Evolutionary conservation across 2,797 vertebrate species (phyloP), one percentile per base, ranked within the genome.

Genomic region (Catharus ustulatus): DNA sequence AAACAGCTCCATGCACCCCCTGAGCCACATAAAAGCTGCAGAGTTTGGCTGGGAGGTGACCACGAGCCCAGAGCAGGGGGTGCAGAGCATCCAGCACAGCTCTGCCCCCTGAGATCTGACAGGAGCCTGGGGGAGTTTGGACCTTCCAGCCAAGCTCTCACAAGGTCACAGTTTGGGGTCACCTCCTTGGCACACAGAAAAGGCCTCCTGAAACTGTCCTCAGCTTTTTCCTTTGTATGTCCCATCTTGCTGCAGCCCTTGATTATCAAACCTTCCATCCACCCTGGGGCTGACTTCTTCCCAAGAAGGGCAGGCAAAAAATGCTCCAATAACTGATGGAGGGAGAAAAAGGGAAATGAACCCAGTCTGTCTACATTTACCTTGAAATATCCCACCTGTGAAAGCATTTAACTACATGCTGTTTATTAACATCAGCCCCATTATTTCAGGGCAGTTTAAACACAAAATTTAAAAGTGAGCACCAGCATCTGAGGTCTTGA

Each of bases 321-420:
- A 45, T 36, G 26, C 7, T 61, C 16, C 34, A 45, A 0, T 6
- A 40, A 21, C 48, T 17, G 19, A 15, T 10, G 22, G 32, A 76
- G 26, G 30, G 8, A 11, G 14, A 3, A 19, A 27, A 75, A 36
- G 38, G 59, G 84, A 71, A 82, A 84, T 3, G 2, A 63, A 54
- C 59, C 13, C 51, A 6, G 3, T 49, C 68, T 32, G 27, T 54
- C 57, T 15, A 0, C 27, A 11, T 40, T 74, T 0, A 1, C 61
- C 76, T 72, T 22, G 61, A 85, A 83, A 57, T 27, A 46, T 58
- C 78, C 72, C 68, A 68, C 54, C 89, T 12, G 0, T 27, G 78
- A 38, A 68, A 89, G 48, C n/a, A 1, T 57, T 90, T 62, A 67
- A 36, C 46, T 49, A 2, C 1, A 23, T 36, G 61, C 68, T 77